Percentiles rank a stretch among this genome's conserved stretches.
Evolutionary conservation across 2,888 invertebrate genomes (phyloP).

Genomic region (Scotopteryx bipunctaria): DNA sequence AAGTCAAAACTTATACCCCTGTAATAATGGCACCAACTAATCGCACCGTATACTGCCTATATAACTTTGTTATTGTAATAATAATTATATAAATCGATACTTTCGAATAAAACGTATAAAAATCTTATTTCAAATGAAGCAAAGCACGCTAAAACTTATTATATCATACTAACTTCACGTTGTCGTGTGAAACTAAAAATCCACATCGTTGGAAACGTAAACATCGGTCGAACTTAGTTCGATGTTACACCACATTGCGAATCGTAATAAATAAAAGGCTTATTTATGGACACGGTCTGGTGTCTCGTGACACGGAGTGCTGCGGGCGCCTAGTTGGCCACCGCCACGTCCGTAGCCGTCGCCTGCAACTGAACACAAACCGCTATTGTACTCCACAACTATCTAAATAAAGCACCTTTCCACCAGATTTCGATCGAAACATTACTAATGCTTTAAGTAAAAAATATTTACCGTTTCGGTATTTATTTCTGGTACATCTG

Average conservation of each 20-base stretch:
- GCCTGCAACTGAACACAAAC: conserved; percentile 52
- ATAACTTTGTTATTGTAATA: conserved; percentile 80
- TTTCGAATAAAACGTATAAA: conserved; percentile 81
- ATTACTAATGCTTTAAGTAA: background rate
- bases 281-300: conserved; percentile 57
- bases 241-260: conserved; percentile 68
- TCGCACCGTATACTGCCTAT: conserved; percentile 83
- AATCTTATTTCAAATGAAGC: conserved; percentile 81
- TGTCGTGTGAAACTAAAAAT: conserved; percentile 72
- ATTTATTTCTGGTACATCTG: conserved; percentile 70
- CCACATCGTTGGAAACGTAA: conserved; percentile 64
- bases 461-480: conserved; percentile 61
- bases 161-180: conserved; percentile 74
- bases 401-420: background rate
- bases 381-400: background rate
- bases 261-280: conserved; percentile 79
- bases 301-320: conserved; percentile 46
- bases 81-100: conserved; percentile 76
- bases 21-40: conserved; percentile 84
- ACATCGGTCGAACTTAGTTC: conserved; percentile 77
- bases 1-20: conserved; percentile 73
- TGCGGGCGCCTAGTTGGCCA: conserved; percentile 43
- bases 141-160: conserved; percentile 82
- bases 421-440: background rate
- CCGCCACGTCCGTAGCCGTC: conserved; percentile 61